These are phyloP conservation scores for Zaprionus ornatus DNA, from an alignment of 1,140 invertebrate genomes.

Conservation along the genomic window DNA sequence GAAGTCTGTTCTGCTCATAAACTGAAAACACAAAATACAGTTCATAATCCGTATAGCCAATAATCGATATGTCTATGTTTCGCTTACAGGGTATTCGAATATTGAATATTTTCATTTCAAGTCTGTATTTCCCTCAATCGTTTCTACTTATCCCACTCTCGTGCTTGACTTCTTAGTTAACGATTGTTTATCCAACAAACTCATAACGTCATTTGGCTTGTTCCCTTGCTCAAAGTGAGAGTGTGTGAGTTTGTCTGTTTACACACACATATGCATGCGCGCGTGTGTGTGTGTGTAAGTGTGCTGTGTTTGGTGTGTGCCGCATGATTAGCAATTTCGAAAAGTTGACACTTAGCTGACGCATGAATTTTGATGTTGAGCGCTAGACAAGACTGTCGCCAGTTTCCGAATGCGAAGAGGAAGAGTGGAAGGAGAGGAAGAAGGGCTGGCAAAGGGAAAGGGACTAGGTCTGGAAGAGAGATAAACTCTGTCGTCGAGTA, in stretches of 20 bases:
- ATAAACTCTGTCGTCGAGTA: constrained; percentile 2
- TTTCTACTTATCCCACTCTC: not conserved
- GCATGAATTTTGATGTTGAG: constrained; percentile 60
- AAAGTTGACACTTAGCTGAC: constrained; percentile 76
- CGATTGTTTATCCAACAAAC: constrained; percentile 69
- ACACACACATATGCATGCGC: not conserved
- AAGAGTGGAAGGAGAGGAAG: not conserved
- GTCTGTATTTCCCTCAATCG: not conserved
- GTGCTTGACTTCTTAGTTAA: constrained; percentile 18
- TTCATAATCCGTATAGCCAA: constrained; percentile 7
- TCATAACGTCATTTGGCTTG: constrained; percentile 62
- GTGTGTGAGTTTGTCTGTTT: constrained; percentile 1
- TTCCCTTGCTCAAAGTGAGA: constrained; percentile 10
- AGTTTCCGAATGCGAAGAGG: not conserved
- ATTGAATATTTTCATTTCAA: not conserved
- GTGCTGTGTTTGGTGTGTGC: constrained; percentile 21
- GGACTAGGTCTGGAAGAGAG: not conserved
- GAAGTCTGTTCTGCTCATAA: not conserved
- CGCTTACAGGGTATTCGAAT: not conserved
- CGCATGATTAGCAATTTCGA: constrained; percentile 73
- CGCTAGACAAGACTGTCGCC: constrained; percentile 29
- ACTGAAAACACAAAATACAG: constrained; percentile 13
- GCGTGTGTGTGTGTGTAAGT: constrained; percentile 2
- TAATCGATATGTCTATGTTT: not conserved
- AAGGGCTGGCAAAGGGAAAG: not conserved